These are phyloP conservation scores for Piprites chloris DNA, from an alignment of 2,113 vertebrate species.

Conservation along the genomic window DNA sequence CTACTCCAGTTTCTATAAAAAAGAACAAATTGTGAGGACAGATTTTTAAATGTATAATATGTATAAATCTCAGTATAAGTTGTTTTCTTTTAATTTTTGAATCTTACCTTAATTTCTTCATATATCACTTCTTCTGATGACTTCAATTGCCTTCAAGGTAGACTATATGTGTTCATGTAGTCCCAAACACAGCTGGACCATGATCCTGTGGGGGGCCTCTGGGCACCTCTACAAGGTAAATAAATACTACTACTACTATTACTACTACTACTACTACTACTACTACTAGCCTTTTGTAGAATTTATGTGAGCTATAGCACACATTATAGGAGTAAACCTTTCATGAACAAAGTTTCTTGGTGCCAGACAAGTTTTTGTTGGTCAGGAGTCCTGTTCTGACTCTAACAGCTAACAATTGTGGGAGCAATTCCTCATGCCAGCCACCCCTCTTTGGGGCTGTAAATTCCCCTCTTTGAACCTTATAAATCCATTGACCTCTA, in stretches of 20 bases:
- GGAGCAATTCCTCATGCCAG: not conserved
- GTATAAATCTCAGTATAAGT: not conserved
- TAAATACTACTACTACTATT: not conserved
- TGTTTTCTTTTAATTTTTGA: not conserved
- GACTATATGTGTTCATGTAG: not conserved
- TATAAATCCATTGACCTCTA: conserved; percentile 51
- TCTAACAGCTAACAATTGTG: not conserved
- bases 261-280: not conserved
- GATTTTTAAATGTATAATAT: not conserved
- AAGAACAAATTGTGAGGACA: not conserved
- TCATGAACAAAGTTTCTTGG: not conserved
- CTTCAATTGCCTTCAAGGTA: not conserved
- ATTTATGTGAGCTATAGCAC: not conserved
- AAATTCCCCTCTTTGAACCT: conserved; percentile 48
- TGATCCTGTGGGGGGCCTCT: not conserved
- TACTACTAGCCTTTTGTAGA: not conserved
- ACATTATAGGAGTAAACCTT: not conserved
- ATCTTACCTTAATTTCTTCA: not conserved
- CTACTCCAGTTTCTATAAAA: not conserved
- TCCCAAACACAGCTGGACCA: not conserved
- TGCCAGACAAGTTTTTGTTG: conserved; percentile 15
- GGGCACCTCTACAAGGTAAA: not conserved
- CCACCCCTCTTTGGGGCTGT: not conserved
- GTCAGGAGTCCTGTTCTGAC: not conserved
- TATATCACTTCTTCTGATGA: not conserved